A percentile compares a stretch with the other conserved stretches of the same genome.
These are phyloP conservation scores for Shinisaurus crocodilurus DNA, from an alignment of 2,113 vertebrate species.

Conservation along the genomic window DNA sequence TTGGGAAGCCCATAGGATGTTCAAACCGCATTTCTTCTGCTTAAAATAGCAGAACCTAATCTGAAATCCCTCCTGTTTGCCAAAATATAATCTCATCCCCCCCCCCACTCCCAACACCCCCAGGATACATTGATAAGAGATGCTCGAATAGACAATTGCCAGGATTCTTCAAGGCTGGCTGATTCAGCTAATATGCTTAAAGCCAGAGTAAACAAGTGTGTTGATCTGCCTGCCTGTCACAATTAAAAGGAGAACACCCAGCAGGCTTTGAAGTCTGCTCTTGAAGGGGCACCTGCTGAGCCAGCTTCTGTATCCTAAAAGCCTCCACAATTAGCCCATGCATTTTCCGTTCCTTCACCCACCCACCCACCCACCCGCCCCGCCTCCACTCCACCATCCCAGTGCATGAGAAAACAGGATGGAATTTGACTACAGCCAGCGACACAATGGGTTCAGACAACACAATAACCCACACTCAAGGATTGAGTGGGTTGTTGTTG, in stretches of 20 bases:
- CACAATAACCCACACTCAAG: too few relatives aligned
- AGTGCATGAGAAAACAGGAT: neutral
- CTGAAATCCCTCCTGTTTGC: constrained; percentile 24
- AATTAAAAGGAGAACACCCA: constrained; percentile 30
- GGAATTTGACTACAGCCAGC: neutral
- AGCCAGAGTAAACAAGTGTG: constrained; percentile 18
- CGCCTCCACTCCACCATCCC: neutral
- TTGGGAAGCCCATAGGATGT: constrained; percentile 14
- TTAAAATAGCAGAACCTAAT: constrained; percentile 39
- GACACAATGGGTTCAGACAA: too few relatives aligned
- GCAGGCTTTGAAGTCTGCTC: constrained; percentile 11
- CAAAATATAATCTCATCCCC: constrained; percentile 20
- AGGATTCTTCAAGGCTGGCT: constrained; percentile 25
- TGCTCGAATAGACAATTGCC: neutral
- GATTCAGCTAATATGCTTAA: constrained; percentile 26
- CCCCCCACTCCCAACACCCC: neutral
- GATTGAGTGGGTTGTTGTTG: too few relatives aligned
- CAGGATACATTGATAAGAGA: neutral
- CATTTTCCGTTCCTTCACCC: neutral
- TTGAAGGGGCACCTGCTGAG: constrained; percentile 15
- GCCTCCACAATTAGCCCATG: neutral
- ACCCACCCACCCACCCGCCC: too few relatives aligned
- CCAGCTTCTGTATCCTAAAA: constrained; percentile 1
- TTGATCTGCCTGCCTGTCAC: constrained; percentile 4
- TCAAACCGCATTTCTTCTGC: constrained; percentile 4